Evolutionary conservation across 2,888 invertebrate species (phyloP).

Genomic region (Acanthosepion esculentum): DNA sequence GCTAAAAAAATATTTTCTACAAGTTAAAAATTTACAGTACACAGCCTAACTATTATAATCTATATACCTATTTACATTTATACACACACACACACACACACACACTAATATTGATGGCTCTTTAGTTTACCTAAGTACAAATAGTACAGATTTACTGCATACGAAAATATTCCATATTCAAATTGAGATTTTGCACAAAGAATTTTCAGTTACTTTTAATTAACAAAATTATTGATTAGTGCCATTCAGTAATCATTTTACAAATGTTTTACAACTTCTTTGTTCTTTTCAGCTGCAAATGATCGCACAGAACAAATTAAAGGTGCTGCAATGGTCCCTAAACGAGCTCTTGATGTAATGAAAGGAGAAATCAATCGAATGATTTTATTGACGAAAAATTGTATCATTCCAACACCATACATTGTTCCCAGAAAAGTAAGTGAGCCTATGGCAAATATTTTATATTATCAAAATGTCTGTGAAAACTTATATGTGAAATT

Average conservation of each 20-base stretch:
- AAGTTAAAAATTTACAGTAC: no score
- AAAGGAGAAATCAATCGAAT: slow-evolving; percentile 95
- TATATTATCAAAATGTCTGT: neutral
- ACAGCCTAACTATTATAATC: no score
- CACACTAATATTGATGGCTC: no score
- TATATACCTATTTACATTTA: no score
- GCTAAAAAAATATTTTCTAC: no score
- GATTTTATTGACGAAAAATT: slow-evolving; percentile 87
- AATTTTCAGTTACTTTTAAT: no score
- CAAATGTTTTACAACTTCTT: neutral
- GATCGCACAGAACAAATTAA: slow-evolving; percentile 96
- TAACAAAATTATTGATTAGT: no score
- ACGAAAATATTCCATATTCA: no score
- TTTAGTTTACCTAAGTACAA: no score
- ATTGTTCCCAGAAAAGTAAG: slow-evolving; percentile 91
- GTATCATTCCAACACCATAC: slow-evolving; percentile 94
- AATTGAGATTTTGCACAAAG: no score
- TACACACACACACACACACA: no score
- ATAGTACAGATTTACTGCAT: no score
- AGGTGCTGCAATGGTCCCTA: slow-evolving; percentile 93
- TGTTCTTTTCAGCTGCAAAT: slow-evolving; percentile 76
- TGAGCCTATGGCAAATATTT: neutral
- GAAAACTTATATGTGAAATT: neutral
- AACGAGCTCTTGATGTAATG: slow-evolving; percentile 95
- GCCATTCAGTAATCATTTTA: neutral